Conservation (phyloP, 2,888 invertebrate species). For the Tetheella fluctuosa region DNA sequence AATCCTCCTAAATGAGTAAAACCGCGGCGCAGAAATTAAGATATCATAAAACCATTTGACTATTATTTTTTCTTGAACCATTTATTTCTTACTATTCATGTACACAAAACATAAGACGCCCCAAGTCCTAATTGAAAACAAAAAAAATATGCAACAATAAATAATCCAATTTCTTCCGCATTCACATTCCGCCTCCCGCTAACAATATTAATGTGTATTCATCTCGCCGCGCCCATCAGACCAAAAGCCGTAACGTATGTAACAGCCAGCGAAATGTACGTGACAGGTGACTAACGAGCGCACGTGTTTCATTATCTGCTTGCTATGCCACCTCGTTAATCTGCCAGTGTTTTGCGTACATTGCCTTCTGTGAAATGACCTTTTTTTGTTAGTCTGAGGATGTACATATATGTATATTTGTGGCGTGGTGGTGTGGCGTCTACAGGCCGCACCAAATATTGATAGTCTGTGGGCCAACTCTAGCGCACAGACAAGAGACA, state of each 20-base stretch:
- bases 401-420: no score
- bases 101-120: no score
- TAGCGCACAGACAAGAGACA: no score
- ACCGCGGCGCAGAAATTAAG: no score
- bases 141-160: not conserved
- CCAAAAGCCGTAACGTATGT: slow-evolving; percentile 11
- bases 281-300: slow-evolving; percentile 18
- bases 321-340: not conserved
- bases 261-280: slow-evolving; percentile 18
- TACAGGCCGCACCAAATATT: no score
- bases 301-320: slow-evolving; percentile 14
- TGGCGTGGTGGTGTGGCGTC: no score
- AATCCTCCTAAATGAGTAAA: no score
- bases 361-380: not conserved
- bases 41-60: no score
- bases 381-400: not conserved
- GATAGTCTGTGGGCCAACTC: no score
- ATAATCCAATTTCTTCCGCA: not conserved
- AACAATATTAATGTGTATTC: slow-evolving; percentile 4
- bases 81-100: no score
- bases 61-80: no score
- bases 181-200: not conserved
- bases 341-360: not conserved
- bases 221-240: not conserved
- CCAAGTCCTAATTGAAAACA: no score